These are phyloP conservation scores for Lacerta bilineata DNA, from an alignment of 2,797 vertebrate genomes.

Conservation along the genomic window DNA sequence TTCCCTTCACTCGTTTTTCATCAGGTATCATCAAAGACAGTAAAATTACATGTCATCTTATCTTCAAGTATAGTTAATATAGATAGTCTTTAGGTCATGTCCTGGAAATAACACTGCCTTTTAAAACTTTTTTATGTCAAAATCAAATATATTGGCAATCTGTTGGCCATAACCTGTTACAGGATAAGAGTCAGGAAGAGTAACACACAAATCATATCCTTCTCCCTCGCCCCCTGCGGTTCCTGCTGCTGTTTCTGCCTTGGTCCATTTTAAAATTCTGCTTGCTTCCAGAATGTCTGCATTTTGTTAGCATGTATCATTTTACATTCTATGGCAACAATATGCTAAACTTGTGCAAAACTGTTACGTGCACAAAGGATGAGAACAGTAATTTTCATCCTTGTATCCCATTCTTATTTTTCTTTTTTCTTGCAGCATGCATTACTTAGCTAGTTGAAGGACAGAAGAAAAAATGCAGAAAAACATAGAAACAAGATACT, in stretches of 20 bases:
- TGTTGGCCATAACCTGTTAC: slow-evolving; percentile 7
- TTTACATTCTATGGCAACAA: slow-evolving; percentile 68
- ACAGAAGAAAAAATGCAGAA: slow-evolving; percentile 18
- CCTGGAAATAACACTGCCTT: slow-evolving; percentile 66
- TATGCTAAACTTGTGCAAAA: slow-evolving; percentile 73
- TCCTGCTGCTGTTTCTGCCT: slow-evolving; percentile 34
- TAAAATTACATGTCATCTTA: slow-evolving; percentile 64
- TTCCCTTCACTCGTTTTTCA: slow-evolving; percentile 9
- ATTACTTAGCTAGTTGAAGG: slow-evolving; percentile 54
- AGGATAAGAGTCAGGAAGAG: slow-evolving; percentile 41
- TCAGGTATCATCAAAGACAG: slow-evolving; percentile 55
- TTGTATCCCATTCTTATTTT: slow-evolving; percentile 48
- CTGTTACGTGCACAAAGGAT: slow-evolving; percentile 44
- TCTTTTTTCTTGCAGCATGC: slow-evolving; percentile 49
- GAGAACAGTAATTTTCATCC: slow-evolving; percentile 47
- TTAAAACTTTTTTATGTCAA: slow-evolving; percentile 58
- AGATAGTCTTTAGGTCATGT: slow-evolving; percentile 56
- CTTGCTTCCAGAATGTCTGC: slow-evolving; percentile 48
- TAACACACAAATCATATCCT: slow-evolving; percentile 61
- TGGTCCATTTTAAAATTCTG: slow-evolving; percentile 39
- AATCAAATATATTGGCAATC: slow-evolving; percentile 66
- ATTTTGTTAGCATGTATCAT: slow-evolving; percentile 62
- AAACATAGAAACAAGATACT: slow-evolving; percentile 47
- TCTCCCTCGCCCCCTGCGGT: slow-evolving; percentile 9
- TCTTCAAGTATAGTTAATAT: slow-evolving; percentile 63